These are phyloP conservation scores for Mus minutoides DNA, from an alignment of 2,797 vertebrate species.

Conservation along the genomic window DNA sequence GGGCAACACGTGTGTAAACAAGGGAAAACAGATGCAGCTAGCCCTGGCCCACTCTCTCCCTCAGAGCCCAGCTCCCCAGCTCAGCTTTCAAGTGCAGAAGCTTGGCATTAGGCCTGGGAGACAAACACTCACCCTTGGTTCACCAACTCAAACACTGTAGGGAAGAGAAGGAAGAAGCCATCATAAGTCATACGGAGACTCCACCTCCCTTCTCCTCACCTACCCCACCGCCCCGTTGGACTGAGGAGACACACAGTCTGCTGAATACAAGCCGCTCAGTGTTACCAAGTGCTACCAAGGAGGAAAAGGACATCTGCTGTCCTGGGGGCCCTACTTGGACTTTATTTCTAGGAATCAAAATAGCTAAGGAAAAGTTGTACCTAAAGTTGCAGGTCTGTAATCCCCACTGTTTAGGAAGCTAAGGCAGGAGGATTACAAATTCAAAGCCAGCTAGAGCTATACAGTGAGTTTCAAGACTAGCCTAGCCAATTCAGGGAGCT, in stretches of 20 bases:
- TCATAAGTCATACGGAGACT: slow-evolving; percentile 53
- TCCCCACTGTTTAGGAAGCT: background rate
- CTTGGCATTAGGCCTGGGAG: background rate
- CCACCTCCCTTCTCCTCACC: background rate
- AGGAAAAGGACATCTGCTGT: background rate
- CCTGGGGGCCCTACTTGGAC: background rate
- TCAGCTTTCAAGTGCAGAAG: background rate
- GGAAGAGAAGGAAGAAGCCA: slow-evolving; percentile 68
- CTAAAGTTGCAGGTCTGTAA: background rate
- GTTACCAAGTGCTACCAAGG: background rate
- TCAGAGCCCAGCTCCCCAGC: background rate
- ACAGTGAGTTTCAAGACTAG: background rate
- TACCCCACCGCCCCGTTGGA: background rate
- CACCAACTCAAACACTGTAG: slow-evolving; percentile 97
- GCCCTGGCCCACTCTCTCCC: background rate
- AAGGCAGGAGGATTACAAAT: background rate
- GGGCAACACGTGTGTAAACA: background rate
- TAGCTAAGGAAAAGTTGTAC: background rate
- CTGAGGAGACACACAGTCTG: background rate
- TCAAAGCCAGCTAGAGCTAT: background rate
- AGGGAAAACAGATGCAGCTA: background rate
- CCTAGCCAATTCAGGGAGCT: background rate
- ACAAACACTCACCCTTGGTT: slow-evolving; percentile 95
- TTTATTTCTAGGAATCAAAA: background rate
- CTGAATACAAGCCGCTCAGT: background rate